These are phyloP conservation scores for Botia kubotai DNA, from an alignment of 2,797 vertebrate genomes.

Conservation along the genomic window DNA sequence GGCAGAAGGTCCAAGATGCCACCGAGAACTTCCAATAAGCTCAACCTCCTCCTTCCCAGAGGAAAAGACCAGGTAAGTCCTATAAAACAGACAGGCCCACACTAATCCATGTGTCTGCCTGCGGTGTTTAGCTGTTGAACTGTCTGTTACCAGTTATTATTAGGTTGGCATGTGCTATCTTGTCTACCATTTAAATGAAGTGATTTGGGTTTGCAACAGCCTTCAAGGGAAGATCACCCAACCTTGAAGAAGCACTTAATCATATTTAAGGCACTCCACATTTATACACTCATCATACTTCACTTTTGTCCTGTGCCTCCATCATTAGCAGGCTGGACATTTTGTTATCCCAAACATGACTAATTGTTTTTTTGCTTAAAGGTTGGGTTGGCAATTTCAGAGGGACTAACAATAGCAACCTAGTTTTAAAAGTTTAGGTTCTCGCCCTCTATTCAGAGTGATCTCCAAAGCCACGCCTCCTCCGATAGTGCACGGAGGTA, in stretches of 20 bases:
- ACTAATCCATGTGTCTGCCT: neutral
- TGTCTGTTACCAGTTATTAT: slow-evolving; percentile 5
- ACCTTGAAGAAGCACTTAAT: slow-evolving; percentile 85
- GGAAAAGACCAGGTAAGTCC: slow-evolving; percentile 77
- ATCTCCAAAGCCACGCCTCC: too few species aligned
- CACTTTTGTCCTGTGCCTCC: slow-evolving; percentile 67
- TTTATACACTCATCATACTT: slow-evolving; percentile 66
- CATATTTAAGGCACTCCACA: slow-evolving; percentile 79
- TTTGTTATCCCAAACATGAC: neutral
- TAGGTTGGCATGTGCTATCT: slow-evolving; percentile 6
- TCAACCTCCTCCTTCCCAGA: slow-evolving; percentile 80
- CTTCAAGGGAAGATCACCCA: slow-evolving; percentile 73
- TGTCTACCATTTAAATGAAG: neutral
- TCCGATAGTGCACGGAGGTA: too few species aligned
- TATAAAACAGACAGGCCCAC: neutral
- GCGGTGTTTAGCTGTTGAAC: neutral
- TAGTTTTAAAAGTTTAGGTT: too few species aligned
- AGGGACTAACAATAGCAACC: too few species aligned
- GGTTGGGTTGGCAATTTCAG: too few species aligned
- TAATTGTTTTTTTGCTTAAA: too few species aligned
- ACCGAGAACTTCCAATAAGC: slow-evolving; percentile 88
- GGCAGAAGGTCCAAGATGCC: slow-evolving; percentile 83
- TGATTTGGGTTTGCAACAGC: slow-evolving; percentile 64
- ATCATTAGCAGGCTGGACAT: slow-evolving; percentile 77
- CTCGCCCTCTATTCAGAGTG: too few species aligned